A percentile compares a stretch with the other conserved stretches of the same genome.
Evolutionary conservation across 2,888 invertebrate genomes (phyloP).

Genomic region (Eulithis prunata): DNA sequence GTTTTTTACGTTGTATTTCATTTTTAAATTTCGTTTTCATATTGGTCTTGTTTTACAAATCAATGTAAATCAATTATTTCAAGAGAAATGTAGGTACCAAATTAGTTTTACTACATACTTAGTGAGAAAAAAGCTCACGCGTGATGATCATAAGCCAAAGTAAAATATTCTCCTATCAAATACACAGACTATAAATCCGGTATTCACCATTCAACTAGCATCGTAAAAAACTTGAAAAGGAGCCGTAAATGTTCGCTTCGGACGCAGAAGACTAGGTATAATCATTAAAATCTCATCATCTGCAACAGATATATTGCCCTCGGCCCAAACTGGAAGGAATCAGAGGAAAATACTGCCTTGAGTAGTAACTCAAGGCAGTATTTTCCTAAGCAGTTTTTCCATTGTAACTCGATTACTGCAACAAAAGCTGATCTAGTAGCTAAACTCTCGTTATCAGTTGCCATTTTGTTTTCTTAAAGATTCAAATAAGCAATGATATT

Average conservation of each 20-base stretch:
- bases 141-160: too few relatives aligned
- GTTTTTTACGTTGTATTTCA: background rate
- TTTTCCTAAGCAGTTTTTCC: too few relatives aligned
- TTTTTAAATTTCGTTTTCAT: too few relatives aligned
- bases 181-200: background rate
- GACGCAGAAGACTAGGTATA: conserved; percentile 23
- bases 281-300: conserved; percentile 67
- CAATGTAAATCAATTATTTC: too few relatives aligned
- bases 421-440: too few relatives aligned
- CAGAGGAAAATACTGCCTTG: conserved; percentile 46
- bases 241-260: conserved; percentile 27
- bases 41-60: too few relatives aligned
- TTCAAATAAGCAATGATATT: too few relatives aligned
- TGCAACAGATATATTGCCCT: conserved; percentile 48
- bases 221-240: conserved; percentile 21
- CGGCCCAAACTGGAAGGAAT: conserved; percentile 52
- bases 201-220: conserved; percentile 13
- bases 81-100: too few relatives aligned
- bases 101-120: too few relatives aligned
- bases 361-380: too few relatives aligned
- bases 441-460: too few relatives aligned
- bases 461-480: too few relatives aligned
- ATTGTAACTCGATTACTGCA: conserved; percentile 31
- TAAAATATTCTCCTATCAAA: background rate
- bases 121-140: background rate